These are phyloP conservation scores for Pipistrellus pipistrellus DNA, from an alignment of 2,797 vertebrate species.

Conservation along the genomic window DNA sequence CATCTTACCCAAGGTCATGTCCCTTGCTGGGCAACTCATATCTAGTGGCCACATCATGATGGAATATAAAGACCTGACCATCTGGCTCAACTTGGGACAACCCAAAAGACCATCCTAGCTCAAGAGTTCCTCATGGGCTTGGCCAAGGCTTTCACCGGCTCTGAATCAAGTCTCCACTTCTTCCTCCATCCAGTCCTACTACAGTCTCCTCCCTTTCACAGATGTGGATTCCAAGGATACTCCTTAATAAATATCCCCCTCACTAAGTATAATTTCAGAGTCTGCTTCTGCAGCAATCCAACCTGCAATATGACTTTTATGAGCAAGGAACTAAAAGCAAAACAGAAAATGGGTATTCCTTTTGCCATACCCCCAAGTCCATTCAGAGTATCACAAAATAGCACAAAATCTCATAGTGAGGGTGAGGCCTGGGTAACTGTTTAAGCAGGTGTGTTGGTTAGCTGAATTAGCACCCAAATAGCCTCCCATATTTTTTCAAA, in stretches of 20 bases:
- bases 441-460: background rate
- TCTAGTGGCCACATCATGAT: background rate
- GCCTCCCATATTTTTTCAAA: background rate
- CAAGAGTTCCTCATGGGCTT: background rate
- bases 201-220: background rate
- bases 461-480: background rate
- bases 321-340: background rate
- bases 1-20: background rate
- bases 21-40: background rate
- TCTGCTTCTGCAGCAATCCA: background rate
- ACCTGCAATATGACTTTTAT: background rate
- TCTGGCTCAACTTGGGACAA: background rate
- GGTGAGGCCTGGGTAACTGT: background rate
- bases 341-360: background rate
- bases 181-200: background rate
- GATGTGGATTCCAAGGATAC: background rate
- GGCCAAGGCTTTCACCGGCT: background rate
- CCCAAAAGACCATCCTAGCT: background rate
- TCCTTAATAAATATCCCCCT: background rate
- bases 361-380: background rate
- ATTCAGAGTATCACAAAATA: background rate
- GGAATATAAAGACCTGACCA: background rate
- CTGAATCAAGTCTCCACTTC: background rate
- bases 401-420: background rate
- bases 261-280: background rate